Evolutionary conservation across 2,113 vertebrate species (phyloP).

Genomic region (Nannobrachium achirus): DNA sequence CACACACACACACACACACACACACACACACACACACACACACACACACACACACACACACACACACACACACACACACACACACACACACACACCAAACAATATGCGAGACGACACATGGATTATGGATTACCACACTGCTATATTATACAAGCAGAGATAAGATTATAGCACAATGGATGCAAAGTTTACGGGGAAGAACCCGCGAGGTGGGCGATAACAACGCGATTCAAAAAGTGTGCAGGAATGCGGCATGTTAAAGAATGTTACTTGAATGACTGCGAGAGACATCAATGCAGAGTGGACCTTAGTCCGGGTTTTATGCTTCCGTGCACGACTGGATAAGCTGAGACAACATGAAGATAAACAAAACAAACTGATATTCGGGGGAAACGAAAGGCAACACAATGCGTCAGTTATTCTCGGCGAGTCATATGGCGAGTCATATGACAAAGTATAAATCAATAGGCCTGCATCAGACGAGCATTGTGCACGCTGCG

Average conservation of each 20-base stretch:
- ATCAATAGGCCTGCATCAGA: no score
- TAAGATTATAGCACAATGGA: constrained; percentile 6
- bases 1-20: no score
- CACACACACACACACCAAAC: constrained; percentile 25
- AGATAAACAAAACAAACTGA: no score
- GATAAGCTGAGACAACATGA: no score
- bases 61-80: constrained; percentile 34
- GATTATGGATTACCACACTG: constrained; percentile 18
- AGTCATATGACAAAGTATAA: no score
- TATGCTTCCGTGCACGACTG: background rate
- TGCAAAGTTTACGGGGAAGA: background rate
- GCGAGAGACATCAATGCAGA: background rate
- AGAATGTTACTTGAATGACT: background rate
- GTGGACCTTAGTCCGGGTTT: background rate
- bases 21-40: no score
- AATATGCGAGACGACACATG: constrained; percentile 35
- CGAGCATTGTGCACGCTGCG: no score
- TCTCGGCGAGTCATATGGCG: no score
- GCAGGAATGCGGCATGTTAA: background rate
- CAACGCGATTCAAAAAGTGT: background rate
- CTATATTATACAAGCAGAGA: constrained; percentile 1
- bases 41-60: constrained; percentile 9
- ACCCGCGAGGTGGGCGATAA: background rate
- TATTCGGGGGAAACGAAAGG: no score
- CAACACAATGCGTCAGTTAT: no score